Evolutionary conservation across 1,140 invertebrate genomes (phyloP), one percentile per base, ranked within the genome.

Genomic region (Megalopta genalis): DNA sequence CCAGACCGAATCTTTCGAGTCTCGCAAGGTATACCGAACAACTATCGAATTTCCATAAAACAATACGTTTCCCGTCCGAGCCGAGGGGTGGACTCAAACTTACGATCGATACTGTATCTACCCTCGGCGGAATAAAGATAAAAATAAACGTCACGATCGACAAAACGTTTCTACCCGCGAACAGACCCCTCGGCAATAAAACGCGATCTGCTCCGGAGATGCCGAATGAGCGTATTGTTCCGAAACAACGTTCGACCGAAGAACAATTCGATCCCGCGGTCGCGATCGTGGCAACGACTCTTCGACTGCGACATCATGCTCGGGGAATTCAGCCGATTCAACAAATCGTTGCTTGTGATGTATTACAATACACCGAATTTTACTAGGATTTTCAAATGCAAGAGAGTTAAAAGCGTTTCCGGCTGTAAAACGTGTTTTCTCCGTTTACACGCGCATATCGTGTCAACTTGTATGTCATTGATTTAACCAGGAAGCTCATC

Each of bases 261-360:
- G 54, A 27, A 77, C 59, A 64, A 77, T 77, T 77, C 75, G 23
- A 64, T 32, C 42, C 66, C 23, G 16, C 10, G 32, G 32, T 32
- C 32, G 32, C 4, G 32, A 4, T 32, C 32, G 32, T 32, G 32
- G 32, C 32, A 32, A 32, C 32, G 25, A 1, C 27, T 75, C 39
- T 42, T 54, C 21, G 9, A 46, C 42, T 27, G 18, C 66, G 27
- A 70, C 25, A 70, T 52, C 42, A 57, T 39, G 32, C 27, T 42
- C 32, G 32, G 32, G 1, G 32, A 32, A 32, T 32, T 32, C 32
- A 32, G 32, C 32, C 32, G 32, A 32, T 32, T 32, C 4, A 32
- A 32, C 32, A 32, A 32, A 32, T 32, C 32, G 32, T 32, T 32
- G 32, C 4, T 32, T 32, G 4, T 32, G 32, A 32, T 32, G 32